Evolutionary conservation across 2,797 vertebrate species (phyloP).

Genomic region (Vireo griseus): DNA sequence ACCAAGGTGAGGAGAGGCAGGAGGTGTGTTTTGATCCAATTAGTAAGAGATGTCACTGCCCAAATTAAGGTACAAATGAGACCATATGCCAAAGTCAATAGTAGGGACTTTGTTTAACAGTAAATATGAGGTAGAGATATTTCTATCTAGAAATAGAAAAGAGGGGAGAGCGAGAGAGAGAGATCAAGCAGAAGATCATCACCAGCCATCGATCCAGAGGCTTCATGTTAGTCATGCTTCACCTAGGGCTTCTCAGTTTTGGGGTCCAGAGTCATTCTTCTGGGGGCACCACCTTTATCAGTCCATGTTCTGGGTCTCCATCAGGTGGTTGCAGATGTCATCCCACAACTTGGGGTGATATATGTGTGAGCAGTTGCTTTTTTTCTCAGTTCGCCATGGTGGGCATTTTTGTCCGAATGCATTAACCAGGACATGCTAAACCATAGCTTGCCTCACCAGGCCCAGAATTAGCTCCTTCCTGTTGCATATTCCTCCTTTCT

Average conservation of each 20-base stretch:
- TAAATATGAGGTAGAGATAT: neutral
- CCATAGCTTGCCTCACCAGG: neutral
- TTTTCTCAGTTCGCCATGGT: neutral
- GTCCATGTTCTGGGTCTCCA: neutral
- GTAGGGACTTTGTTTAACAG: neutral
- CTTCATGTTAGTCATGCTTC: neutral
- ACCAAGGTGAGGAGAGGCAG: neutral
- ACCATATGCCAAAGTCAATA: neutral
- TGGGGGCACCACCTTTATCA: neutral
- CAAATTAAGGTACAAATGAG: neutral
- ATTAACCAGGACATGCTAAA: neutral
- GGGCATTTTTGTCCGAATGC: neutral
- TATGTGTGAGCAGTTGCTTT: neutral
- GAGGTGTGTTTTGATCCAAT: neutral
- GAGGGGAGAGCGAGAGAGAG: neutral
- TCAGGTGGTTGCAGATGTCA: neutral
- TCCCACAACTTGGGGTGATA: neutral
- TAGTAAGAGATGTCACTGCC: neutral
- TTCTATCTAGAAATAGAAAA: neutral
- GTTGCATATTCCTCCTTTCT: neutral
- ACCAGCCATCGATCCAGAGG: neutral
- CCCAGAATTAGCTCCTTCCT: neutral
- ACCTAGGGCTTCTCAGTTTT: neutral
- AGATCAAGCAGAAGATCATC: neutral
- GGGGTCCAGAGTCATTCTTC: neutral